phyloP scores from a whole-genome alignment of 2,113 vertebrate species.

The Odontesthes bonariensis region DNA sequence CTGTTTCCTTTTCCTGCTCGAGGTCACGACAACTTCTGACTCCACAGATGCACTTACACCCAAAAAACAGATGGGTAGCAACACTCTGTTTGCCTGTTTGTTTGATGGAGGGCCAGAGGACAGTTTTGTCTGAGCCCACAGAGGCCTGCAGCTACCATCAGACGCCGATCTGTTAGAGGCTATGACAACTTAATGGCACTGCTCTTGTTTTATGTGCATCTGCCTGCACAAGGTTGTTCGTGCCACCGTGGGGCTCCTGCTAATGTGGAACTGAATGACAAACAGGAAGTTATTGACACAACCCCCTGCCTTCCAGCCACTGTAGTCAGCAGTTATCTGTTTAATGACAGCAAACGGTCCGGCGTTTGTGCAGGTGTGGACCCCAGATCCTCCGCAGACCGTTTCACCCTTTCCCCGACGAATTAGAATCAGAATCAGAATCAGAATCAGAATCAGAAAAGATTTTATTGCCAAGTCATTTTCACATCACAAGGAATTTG shows the following conservation, averaged over 20 bases:
- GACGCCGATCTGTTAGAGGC: conserved; percentile 51
- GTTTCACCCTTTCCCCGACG: too few relatives aligned
- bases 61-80: conserved; percentile 17
- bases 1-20: too few relatives aligned
- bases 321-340: conserved; percentile 25
- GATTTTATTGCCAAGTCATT: too few relatives aligned
- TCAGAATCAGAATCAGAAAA: too few relatives aligned
- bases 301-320: background rate
- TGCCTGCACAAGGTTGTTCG: conserved; percentile 56
- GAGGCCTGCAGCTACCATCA: conserved; percentile 42
- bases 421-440: too few relatives aligned
- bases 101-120: conserved; percentile 48
- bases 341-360: background rate
- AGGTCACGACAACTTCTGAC: background rate
- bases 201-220: conserved; percentile 48
- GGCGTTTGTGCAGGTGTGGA: background rate
- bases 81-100: conserved; percentile 33
- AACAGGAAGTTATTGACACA: conserved; percentile 35
- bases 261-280: conserved; percentile 46
- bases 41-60: conserved; percentile 1
- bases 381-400: background rate
- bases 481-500: too few relatives aligned
- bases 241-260: conserved; percentile 3
- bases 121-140: conserved; percentile 34
- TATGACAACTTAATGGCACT: conserved; percentile 57